A percentile compares a stretch with the other conserved stretches of the same genome.
phyloP scores from a whole-genome alignment of 2,888 invertebrate genomes.

The Lithosia quadra region DNA sequence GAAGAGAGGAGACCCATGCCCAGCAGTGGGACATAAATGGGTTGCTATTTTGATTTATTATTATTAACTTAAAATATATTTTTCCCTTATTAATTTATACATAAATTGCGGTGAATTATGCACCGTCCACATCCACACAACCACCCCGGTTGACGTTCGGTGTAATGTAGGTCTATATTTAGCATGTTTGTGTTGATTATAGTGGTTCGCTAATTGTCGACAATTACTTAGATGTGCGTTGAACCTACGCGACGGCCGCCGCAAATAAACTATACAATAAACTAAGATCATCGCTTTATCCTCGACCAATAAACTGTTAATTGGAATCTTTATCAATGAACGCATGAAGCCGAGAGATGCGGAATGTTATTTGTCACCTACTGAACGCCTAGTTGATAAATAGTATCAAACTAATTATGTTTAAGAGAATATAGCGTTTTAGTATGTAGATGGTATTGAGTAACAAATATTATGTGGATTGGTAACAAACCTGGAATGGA shows the following conservation, averaged over 20 bases:
- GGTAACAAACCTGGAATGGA: conserved; percentile 81
- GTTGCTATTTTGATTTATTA: too few relatives aligned
- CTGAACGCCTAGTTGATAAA: conserved; percentile 18
- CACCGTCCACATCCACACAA: conserved; percentile 23
- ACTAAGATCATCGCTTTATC: conserved; percentile 53
- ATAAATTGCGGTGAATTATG: conserved; percentile 3
- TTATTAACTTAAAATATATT: too few relatives aligned
- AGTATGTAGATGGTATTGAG: neutral
- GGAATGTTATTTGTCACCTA: conserved; percentile 28
- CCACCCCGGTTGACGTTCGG: conserved; percentile 43
- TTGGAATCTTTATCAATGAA: conserved; percentile 61
- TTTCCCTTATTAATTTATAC: neutral
- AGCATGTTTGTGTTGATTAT: conserved; percentile 77
- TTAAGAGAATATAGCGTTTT: neutral
- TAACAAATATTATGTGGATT: conserved; percentile 11
- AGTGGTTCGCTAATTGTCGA: conserved; percentile 78
- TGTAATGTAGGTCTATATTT: conserved; percentile 73
- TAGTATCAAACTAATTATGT: neutral
- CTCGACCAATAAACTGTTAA: conserved; percentile 59
- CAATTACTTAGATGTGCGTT: conserved; percentile 84
- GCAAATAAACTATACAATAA: conserved; percentile 64
- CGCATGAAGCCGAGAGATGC: conserved; percentile 30
- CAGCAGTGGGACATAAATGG: too few relatives aligned
- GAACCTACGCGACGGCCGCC: conserved; percentile 73
- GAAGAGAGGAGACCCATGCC: too few relatives aligned